These are phyloP conservation scores for Neoascia interrupta DNA, from an alignment of 2,888 invertebrate genomes.

Conservation along the genomic window DNA sequence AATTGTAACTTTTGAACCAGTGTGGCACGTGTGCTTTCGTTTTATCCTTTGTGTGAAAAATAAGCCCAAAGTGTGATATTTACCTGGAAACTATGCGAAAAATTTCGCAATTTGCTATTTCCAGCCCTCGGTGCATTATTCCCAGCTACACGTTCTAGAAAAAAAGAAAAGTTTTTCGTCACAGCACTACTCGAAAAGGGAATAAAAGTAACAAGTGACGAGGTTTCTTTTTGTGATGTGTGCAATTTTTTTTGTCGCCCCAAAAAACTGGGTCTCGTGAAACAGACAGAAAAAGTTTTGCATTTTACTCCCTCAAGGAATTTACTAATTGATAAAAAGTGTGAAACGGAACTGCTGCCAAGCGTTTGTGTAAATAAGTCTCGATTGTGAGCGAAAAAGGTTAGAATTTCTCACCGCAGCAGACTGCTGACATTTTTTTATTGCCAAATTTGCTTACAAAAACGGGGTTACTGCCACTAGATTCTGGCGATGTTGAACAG, in stretches of 20 bases:
- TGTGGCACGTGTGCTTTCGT: slow-evolving; percentile 43
- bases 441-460: no score
- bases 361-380: slow-evolving; percentile 30
- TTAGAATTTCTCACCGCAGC: no score
- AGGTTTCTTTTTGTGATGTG: slow-evolving; percentile 25
- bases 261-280: no score
- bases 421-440: no score
- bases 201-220: slow-evolving; percentile 57
- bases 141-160: slow-evolving; percentile 18
- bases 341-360: neutral
- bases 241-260: slow-evolving; percentile 14
- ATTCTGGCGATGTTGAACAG: no score
- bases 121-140: slow-evolving; percentile 19
- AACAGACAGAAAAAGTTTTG: no score
- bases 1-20: no score
- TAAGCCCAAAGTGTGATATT: neutral
- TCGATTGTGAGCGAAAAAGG: no score
- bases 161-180: neutral
- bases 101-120: no score
- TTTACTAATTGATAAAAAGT: slow-evolving; percentile 7
- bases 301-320: no score
- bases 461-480: no score
- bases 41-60: slow-evolving; percentile 31
- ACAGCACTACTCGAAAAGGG: neutral
- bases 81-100: neutral